phyloP scores from a whole-genome alignment of 2,797 vertebrate genomes.

The Champsocephalus gunnari region DNA sequence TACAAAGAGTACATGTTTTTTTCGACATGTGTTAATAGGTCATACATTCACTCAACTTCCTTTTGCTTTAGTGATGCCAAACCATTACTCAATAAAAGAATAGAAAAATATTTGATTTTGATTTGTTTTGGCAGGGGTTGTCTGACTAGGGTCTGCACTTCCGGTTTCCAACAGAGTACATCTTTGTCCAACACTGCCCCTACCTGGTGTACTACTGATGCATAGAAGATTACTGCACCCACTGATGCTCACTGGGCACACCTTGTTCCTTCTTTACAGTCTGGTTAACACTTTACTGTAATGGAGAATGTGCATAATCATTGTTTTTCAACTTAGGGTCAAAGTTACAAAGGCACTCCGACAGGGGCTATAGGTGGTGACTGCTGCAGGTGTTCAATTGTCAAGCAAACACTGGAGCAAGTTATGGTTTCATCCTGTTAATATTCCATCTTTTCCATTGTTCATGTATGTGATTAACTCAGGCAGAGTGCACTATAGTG shows the following conservation, averaged over 20 bases:
- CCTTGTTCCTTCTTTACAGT: background rate
- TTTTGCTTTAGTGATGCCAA: too few species aligned
- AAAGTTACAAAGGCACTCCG: background rate
- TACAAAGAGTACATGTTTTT: too few species aligned
- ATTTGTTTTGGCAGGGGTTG: background rate
- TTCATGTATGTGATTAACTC: background rate
- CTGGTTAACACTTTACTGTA: background rate
- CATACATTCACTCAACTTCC: background rate
- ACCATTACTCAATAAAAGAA: background rate
- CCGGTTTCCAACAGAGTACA: constrained; percentile 11
- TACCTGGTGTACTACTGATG: constrained; percentile 8
- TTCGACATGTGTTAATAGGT: background rate
- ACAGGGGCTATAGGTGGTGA: background rate
- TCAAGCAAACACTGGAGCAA: too few species aligned
- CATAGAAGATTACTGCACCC: too few species aligned
- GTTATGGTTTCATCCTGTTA: background rate
- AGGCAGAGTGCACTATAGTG: background rate
- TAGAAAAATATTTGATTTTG: background rate
- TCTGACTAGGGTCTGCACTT: constrained; percentile 1
- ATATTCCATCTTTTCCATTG: background rate
- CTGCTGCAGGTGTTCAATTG: background rate
- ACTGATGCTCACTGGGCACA: background rate
- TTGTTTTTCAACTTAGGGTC: background rate
- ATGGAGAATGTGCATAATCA: background rate
- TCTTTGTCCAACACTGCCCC: constrained; percentile 46